These are phyloP conservation scores for Spodoptera frugiperda DNA, from an alignment of 1,140 invertebrate genomes.

Conservation along the genomic window DNA sequence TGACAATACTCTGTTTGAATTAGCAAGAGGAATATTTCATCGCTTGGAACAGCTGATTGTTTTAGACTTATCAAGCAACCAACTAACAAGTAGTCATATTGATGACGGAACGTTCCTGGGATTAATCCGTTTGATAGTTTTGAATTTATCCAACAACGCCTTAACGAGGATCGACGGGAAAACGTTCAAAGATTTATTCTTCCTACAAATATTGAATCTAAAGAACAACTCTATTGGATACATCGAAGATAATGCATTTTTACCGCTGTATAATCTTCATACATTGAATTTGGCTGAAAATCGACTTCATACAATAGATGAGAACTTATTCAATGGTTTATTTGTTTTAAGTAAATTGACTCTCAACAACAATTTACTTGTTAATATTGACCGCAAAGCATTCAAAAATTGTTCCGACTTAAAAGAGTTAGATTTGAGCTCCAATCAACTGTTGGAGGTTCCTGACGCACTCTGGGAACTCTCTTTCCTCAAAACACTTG, in stretches of 20 bases:
- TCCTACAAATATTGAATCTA: conserved; percentile 94
- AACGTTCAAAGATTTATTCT: conserved; percentile 95
- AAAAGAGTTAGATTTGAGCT: conserved; percentile 95
- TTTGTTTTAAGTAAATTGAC: conserved; percentile 94
- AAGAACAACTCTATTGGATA: conserved; percentile 95
- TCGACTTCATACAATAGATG: conserved; percentile 92
- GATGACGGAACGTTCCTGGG: conserved; percentile 94
- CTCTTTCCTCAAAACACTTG: conserved; percentile 93
- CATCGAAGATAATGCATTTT: conserved; percentile 94
- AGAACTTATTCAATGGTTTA: conserved; percentile 93
- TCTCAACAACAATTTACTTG: conserved; percentile 93
- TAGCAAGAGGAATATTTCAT: conserved; percentile 93
- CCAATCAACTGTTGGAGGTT: conserved; percentile 93
- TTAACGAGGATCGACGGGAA: conserved; percentile 93
- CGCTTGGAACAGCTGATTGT: conserved; percentile 93
- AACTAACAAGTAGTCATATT: conserved; percentile 93
- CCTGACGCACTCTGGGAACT: conserved; percentile 94
- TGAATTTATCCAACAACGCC: conserved; percentile 94
- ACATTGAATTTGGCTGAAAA: conserved; percentile 95
- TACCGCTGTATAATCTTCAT: conserved; percentile 94
- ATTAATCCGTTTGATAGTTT: conserved; percentile 92
- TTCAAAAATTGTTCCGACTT: conserved; percentile 96
- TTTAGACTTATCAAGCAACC: conserved; percentile 95
- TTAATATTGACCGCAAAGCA: conserved; percentile 92
- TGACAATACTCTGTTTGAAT: conserved; percentile 92